phyloP scores from a whole-genome alignment of 2,888 invertebrate genomes.

The Pantelozetes paolii region DNA sequence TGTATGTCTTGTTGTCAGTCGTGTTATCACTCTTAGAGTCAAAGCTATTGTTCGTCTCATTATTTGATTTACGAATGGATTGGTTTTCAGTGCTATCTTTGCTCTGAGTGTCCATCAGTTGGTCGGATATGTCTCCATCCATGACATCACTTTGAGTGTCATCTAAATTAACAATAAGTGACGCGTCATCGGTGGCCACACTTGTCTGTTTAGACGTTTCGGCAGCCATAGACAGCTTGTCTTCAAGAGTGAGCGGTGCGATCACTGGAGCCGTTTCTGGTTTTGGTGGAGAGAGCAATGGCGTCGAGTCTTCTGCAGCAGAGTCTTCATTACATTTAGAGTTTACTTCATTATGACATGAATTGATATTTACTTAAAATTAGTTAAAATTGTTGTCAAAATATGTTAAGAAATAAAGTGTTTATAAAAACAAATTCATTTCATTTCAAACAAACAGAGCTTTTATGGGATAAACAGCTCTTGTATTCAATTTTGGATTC shows the following conservation, averaged over 20 bases:
- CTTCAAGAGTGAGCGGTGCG: conserved; percentile 50
- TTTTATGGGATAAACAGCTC: not conserved
- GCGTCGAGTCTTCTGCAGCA: not conserved
- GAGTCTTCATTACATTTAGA: conserved; percentile 12
- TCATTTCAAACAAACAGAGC: not conserved
- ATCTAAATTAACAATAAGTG: conserved; percentile 54
- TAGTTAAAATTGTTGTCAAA: conserved; percentile 19
- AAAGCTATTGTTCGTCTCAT: not conserved
- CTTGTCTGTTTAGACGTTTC: conserved; percentile 16
- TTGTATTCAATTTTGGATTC: not conserved
- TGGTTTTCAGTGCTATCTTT: conserved; percentile 7
- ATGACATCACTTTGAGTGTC: conserved; percentile 53
- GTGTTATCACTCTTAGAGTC: not conserved
- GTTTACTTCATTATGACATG: conserved; percentile 17
- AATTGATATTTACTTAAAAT: conserved; percentile 24
- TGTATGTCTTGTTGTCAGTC: not conserved
- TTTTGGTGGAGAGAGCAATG: conserved; percentile 43
- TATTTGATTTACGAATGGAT: not conserved
- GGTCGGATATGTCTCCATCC: conserved; percentile 51
- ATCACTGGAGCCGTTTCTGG: conserved; percentile 47
- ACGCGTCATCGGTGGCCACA: conserved; percentile 49
- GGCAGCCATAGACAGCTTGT: conserved; percentile 48
- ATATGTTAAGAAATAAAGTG: not conserved
- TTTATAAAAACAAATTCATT: not conserved
- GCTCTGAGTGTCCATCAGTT: not conserved